Conservation (phyloP, 2,888 invertebrate genomes). For the Drosophila borborema region DNA sequence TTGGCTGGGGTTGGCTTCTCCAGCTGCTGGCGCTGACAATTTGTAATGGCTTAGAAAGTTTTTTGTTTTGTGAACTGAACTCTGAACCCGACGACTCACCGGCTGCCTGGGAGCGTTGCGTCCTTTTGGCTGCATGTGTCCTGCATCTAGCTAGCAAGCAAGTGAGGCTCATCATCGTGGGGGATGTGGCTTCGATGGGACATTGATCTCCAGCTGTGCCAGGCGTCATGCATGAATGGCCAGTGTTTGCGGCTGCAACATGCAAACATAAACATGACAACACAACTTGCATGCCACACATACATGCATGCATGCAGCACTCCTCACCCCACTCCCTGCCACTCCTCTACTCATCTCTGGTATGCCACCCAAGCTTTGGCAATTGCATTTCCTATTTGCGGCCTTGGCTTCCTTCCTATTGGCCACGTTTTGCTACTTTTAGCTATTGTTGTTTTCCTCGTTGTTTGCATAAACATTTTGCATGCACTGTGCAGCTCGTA, state of each 20-base stretch:
- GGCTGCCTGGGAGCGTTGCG: slow-evolving; percentile 44
- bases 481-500: slow-evolving; percentile 9
- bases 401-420: slow-evolving; percentile 73
- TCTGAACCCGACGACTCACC: slow-evolving; percentile 28
- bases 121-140: slow-evolving; percentile 36
- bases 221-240: slow-evolving; percentile 39
- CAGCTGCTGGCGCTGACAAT: slow-evolving; percentile 47
- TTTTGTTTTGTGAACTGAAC: slow-evolving; percentile 39
- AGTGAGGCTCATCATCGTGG: slow-evolving; percentile 23
- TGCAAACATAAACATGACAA: slow-evolving; percentile 51
- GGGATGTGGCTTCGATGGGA: not conserved
- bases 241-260: slow-evolving; percentile 15
- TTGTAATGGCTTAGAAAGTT: slow-evolving; percentile 58
- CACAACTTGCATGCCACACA: slow-evolving; percentile 10
- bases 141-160: slow-evolving; percentile 11
- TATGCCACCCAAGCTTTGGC: slow-evolving; percentile 54
- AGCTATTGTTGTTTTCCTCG: slow-evolving; percentile 26
- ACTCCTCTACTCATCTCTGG: not conserved
- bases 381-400: slow-evolving; percentile 67
- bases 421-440: slow-evolving; percentile 12
- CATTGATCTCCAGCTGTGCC: slow-evolving; percentile 30
- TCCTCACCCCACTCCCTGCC: not conserved
- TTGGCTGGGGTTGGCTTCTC: slow-evolving; percentile 5
- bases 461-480: slow-evolving; percentile 68
- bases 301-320: too few species aligned